phyloP scores from a whole-genome alignment of 1,140 invertebrate species.

The Drosophila trapezifrons region DNA sequence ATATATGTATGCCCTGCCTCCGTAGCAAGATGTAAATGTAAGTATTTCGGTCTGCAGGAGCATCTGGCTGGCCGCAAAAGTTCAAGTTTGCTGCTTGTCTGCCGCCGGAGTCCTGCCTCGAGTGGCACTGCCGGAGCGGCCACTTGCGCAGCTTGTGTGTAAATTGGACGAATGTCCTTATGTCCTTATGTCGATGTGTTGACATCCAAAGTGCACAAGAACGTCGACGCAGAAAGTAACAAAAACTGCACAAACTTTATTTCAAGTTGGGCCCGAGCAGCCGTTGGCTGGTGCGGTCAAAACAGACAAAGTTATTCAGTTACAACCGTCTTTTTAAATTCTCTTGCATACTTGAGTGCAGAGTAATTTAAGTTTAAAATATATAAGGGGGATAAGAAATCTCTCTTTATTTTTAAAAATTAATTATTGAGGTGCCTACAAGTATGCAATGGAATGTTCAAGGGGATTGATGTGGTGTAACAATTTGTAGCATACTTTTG shows the following conservation, averaged over 20 bases:
- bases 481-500: not conserved
- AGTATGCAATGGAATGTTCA: not conserved
- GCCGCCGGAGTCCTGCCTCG: slow-evolving; percentile 57
- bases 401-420: not conserved
- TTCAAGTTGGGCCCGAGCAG: slow-evolving; percentile 51
- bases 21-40: slow-evolving; percentile 53
- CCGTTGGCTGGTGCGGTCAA: slow-evolving; percentile 33
- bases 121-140: slow-evolving; percentile 38
- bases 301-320: slow-evolving; percentile 34
- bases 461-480: not conserved
- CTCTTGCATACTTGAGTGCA: not conserved
- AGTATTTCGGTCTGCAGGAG: slow-evolving; percentile 22
- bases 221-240: slow-evolving; percentile 9
- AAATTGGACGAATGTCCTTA: slow-evolving; percentile 76
- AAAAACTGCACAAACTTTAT: slow-evolving; percentile 51
- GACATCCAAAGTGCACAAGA: slow-evolving; percentile 75
- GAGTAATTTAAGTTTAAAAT: slow-evolving; percentile 8
- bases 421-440: not conserved
- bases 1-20: slow-evolving; percentile 9
- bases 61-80: slow-evolving; percentile 73
- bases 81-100: slow-evolving; percentile 80
- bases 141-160: slow-evolving; percentile 59
- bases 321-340: slow-evolving; percentile 20
- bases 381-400: not conserved
- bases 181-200: slow-evolving; percentile 78